These are phyloP conservation scores for Ptyas mucosa DNA, from an alignment of 2,113 vertebrate species.

Conservation along the genomic window DNA sequence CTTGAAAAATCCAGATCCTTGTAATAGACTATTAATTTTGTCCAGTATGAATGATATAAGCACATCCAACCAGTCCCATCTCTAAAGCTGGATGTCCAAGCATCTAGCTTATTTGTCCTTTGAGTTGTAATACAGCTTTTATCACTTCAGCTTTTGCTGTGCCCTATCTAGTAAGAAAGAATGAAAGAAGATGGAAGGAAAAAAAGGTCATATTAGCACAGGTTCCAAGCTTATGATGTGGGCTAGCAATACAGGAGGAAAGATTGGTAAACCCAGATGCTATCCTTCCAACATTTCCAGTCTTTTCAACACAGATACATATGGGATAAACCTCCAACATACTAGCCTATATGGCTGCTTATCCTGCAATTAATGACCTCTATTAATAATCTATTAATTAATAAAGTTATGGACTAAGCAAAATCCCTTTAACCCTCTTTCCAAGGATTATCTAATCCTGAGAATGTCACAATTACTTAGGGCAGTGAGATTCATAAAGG, in stretches of 20 bases:
- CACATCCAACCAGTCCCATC: background rate
- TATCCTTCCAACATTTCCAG: background rate
- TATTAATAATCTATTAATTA: background rate
- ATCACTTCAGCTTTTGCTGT: background rate
- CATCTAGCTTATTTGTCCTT: background rate
- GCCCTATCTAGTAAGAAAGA: background rate
- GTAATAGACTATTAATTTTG: too few species aligned
- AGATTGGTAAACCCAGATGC: background rate
- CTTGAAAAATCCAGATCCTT: too few species aligned
- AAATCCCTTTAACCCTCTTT: background rate
- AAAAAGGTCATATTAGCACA: too few species aligned
- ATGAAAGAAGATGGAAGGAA: background rate
- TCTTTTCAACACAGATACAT: background rate
- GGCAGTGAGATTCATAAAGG: too few species aligned
- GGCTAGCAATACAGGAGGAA: background rate
- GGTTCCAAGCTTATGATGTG: background rate
- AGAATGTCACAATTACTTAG: background rate
- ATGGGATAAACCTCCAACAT: background rate
- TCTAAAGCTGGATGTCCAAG: background rate
- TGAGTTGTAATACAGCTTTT: background rate
- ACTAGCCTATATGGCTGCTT: background rate
- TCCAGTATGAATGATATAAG: too few species aligned
- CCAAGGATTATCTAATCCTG: background rate
- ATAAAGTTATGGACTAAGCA: background rate
- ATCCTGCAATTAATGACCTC: background rate